Percentiles rank a stretch among this genome's conserved stretches.
phyloP scores from a whole-genome alignment of 2,797 vertebrate genomes.

The Acanthurus leucopareius region DNA sequence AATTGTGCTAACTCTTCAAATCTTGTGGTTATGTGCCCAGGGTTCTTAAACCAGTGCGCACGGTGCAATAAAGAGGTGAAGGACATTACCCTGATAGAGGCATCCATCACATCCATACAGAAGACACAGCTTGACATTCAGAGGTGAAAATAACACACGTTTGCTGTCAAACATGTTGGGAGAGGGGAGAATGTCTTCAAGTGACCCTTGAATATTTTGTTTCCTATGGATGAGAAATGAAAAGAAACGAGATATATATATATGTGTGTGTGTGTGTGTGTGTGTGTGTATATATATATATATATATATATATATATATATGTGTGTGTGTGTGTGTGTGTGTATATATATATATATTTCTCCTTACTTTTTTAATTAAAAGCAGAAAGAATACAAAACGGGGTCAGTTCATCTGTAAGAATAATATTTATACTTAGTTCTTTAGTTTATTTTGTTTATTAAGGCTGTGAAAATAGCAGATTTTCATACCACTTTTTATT shows the following conservation, averaged over 20 bases:
- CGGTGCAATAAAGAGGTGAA: slow-evolving; percentile 90
- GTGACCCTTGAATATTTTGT: background rate
- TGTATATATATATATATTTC: too few relatives aligned
- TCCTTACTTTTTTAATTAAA: too few relatives aligned
- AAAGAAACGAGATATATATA: background rate
- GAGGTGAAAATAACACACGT: slow-evolving; percentile 81
- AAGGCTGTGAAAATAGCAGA: too few relatives aligned
- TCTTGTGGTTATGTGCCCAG: slow-evolving; percentile 59
- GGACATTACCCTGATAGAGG: slow-evolving; percentile 90
- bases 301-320: too few relatives aligned
- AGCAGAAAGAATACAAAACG: background rate
- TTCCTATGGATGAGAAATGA: background rate
- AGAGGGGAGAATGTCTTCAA: background rate
- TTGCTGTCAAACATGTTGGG: too few relatives aligned
- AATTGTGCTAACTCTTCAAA: background rate
- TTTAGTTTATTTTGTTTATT: background rate
- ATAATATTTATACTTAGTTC: background rate
- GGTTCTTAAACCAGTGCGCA: slow-evolving; percentile 84
- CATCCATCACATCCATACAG: slow-evolving; percentile 90
- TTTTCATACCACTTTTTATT: background rate
- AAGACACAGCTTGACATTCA: slow-evolving; percentile 95
- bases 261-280: too few relatives aligned
- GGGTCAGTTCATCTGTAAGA: background rate
- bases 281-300: too few relatives aligned
- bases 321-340: too few relatives aligned